Base-by-base conservation (phyloP, 2,888 invertebrate species). In the Chydorus sphaericus region DNA sequence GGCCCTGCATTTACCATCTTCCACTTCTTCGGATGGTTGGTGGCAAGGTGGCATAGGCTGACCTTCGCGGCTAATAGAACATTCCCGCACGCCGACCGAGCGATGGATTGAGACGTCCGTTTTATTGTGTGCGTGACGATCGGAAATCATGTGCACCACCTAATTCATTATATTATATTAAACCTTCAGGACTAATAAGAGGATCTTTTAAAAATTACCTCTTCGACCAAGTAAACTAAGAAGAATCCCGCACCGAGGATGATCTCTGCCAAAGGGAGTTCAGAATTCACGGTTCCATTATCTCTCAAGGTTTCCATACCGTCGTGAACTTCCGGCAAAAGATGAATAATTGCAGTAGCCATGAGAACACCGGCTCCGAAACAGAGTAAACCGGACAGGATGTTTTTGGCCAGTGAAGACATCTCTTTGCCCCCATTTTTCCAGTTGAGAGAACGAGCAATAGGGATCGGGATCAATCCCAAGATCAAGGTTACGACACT, bases 301-400 rank as follows among this genome's bases (percentile, higher is more conserved):
- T 66, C 4, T 65, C 72, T 63, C 48, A 78, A 69, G 51, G 74
- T 68, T n/a, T 76, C 71, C 10, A 86, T 76, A 57, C 77, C 77
- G 63, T 86, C 82, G 11, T 77, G 71, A 0, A 88, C 82, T 72
- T 88, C 88, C 1, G 88, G 88, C 56, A 87, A 71, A 63, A 89
- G 71, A 65, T 89, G 88, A 61, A 86, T 2, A 4, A 23, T 6
- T 44, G 28, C 86, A 2, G 88, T 88, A 60, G 82, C 81, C 37
- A 89, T 70, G 18, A 89, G 71, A 0, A 88, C 87, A 10, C 88
- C 88, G n/a, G 87, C 88, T 16, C 87, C 88, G 61, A 87, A 82
- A n/a, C 84, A 81, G 23, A 88, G 71, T 26, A 85, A 68, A 18
- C 81, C 70, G 64, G 78, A 85, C 1, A 84, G 73, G 3, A 85